These are phyloP conservation scores for Formica exsecta DNA, from an alignment of 1,140 invertebrate species.

Conservation along the genomic window DNA sequence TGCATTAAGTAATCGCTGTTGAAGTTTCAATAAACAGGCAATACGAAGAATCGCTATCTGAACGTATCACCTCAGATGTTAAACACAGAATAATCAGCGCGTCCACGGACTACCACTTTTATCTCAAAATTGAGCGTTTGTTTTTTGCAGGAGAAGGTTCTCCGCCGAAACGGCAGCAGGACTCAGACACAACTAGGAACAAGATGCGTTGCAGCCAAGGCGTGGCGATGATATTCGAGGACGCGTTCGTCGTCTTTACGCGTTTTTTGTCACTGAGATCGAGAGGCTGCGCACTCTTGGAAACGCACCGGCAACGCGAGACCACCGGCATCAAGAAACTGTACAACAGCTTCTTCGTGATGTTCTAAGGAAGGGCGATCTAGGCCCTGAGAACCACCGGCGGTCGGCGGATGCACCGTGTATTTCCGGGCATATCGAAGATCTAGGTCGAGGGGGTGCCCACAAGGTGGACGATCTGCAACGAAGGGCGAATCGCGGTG, in stretches of 20 bases:
- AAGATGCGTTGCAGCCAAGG: constrained; percentile 85
- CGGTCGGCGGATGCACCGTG: constrained; percentile 72
- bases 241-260: constrained; percentile 85
- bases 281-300: constrained; percentile 89
- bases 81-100: constrained; percentile 4
- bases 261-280: constrained; percentile 86
- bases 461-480: constrained; percentile 50
- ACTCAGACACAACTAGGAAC: constrained; percentile 64
- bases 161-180: constrained; percentile 47
- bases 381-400: constrained; percentile 48
- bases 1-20: background rate
- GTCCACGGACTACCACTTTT: background rate
- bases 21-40: constrained; percentile 1
- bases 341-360: constrained; percentile 94
- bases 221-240: constrained; percentile 85
- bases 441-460: constrained; percentile 38
- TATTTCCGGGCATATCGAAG: constrained; percentile 53
- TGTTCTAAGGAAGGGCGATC: constrained; percentile 89
- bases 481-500: background rate
- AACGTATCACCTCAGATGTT: background rate
- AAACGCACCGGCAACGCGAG: constrained; percentile 92
- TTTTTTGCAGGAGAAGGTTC: constrained; percentile 30
- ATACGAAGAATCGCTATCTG: background rate
- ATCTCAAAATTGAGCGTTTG: background rate
- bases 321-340: constrained; percentile 94